Percentiles rank a stretch among this genome's conserved stretches.
phyloP scores from a whole-genome alignment of 1,140 invertebrate genomes.

The Drosophila jambulina region DNA sequence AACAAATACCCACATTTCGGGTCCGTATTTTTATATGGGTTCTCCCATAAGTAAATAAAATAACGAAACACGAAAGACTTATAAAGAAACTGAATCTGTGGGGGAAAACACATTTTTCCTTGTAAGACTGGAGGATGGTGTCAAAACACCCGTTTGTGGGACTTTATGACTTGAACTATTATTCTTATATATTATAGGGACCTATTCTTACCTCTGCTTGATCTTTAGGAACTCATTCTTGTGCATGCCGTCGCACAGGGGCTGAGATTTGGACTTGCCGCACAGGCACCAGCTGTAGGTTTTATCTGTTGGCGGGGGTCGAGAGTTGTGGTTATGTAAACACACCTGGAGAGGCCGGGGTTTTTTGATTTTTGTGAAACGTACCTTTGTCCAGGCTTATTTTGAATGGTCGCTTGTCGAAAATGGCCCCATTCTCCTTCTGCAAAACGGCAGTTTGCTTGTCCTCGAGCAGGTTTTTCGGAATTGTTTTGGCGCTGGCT shows the following conservation, averaged over 20 bases:
- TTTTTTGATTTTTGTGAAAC: background rate
- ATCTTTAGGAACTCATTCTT: slow-evolving; percentile 91
- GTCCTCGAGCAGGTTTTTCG: slow-evolving; percentile 88
- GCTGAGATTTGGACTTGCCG: slow-evolving; percentile 95
- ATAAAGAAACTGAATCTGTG: too few relatives aligned
- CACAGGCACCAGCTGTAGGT: slow-evolving; percentile 98
- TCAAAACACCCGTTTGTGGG: too few relatives aligned
- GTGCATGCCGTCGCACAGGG: slow-evolving; percentile 97
- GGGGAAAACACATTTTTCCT: too few relatives aligned
- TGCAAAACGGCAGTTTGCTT: slow-evolving; percentile 88
- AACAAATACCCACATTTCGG: background rate
- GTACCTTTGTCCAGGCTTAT: slow-evolving; percentile 88
- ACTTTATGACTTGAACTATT: background rate
- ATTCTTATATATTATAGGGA: background rate
- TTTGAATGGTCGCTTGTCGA: slow-evolving; percentile 96
- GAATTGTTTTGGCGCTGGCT: slow-evolving; percentile 85
- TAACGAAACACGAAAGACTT: too few relatives aligned
- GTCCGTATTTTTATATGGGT: background rate
- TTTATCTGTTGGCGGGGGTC: slow-evolving; percentile 87
- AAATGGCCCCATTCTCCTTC: slow-evolving; percentile 89
- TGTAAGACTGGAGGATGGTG: too few relatives aligned
- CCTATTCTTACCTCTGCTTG: slow-evolving; percentile 86
- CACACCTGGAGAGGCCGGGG: background rate
- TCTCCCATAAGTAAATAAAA: too few relatives aligned
- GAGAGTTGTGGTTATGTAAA: slow-evolving; percentile 75